These are phyloP conservation scores for Diploscapter pachys DNA, from an alignment of 1,140 invertebrate genomes.

Conservation along the genomic window DNA sequence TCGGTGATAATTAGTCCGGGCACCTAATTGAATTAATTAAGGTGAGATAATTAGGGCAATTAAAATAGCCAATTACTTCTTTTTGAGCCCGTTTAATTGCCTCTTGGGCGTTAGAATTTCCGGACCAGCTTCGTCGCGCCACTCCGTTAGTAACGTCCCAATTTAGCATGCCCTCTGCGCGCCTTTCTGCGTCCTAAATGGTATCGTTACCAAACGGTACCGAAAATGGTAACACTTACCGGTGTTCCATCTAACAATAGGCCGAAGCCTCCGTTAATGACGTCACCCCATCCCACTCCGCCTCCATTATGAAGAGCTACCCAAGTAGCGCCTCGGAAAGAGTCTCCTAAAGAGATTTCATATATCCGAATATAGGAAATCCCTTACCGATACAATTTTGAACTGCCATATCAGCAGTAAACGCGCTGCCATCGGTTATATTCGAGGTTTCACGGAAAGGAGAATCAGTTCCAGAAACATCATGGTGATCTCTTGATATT, in stretches of 20 bases:
- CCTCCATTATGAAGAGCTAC: slow-evolving; percentile 72
- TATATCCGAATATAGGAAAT: too few species aligned
- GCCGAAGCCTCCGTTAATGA: slow-evolving; percentile 72
- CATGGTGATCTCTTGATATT: slow-evolving; percentile 70
- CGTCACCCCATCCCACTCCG: slow-evolving; percentile 72
- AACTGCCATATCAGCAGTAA: slow-evolving; percentile 72
- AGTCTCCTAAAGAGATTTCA: slow-evolving; percentile 2
- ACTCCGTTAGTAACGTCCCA: slow-evolving; percentile 73
- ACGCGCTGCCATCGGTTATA: slow-evolving; percentile 69
- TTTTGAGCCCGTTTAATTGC: slow-evolving; percentile 48
- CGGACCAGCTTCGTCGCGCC: slow-evolving; percentile 50
- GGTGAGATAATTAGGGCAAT: too few species aligned
- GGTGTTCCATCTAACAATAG: slow-evolving; percentile 68
- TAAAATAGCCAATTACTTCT: slow-evolving; percentile 13
- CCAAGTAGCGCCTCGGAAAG: slow-evolving; percentile 70
- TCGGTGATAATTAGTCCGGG: too few species aligned
- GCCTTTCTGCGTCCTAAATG: slow-evolving; percentile 61
- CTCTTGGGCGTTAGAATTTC: slow-evolving; percentile 48
- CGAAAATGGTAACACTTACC: slow-evolving; percentile 48
- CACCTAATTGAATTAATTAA: too few species aligned
- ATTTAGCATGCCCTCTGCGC: slow-evolving; percentile 64
- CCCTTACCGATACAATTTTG: slow-evolving; percentile 67
- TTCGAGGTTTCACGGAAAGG: slow-evolving; percentile 68
- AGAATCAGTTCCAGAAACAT: slow-evolving; percentile 66
- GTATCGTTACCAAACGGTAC: background rate